A percentile compares a stretch with the other conserved stretches of the same genome.
Evolutionary conservation across 2,113 vertebrate species (phyloP).

Genomic region (Ceyx cyanopectus): DNA sequence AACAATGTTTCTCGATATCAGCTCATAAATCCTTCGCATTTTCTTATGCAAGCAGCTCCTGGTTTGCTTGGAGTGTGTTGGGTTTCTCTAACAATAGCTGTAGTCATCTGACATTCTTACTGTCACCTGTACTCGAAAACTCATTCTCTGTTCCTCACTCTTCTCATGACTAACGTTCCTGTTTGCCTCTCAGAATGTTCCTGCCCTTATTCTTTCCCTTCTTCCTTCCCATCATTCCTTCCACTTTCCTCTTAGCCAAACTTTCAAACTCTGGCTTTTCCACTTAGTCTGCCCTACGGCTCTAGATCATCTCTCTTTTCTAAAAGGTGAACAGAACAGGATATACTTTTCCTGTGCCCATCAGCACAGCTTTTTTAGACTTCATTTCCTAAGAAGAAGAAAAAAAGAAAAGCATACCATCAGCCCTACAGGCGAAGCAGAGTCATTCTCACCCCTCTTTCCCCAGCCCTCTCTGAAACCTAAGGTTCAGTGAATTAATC

Average conservation of each 20-base stretch:
- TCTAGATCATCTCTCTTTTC: background rate
- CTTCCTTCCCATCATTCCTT: background rate
- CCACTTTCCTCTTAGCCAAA: background rate
- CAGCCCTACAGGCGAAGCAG: background rate
- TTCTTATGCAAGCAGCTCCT: too few species aligned
- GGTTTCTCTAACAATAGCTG: background rate
- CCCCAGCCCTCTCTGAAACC: accelerated
- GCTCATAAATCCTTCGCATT: background rate
- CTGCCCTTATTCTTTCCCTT: background rate
- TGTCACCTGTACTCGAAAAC: background rate
- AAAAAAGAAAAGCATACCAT: too few species aligned
- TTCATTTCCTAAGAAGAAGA: background rate
- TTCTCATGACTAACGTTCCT: background rate
- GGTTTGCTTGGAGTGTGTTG: background rate
- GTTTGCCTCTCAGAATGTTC: background rate
- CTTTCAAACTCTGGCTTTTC: background rate
- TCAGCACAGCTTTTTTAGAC: background rate
- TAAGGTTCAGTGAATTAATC: background rate
- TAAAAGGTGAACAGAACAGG: background rate
- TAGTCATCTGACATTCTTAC: background rate
- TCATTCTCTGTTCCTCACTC: background rate
- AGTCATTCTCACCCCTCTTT: background rate
- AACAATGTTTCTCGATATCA: background rate
- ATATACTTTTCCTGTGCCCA: background rate
- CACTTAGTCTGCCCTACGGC: accelerated